Evolutionary conservation across 2,888 invertebrate species (phyloP).

Genomic region (Rhogogaster chlorosoma): DNA sequence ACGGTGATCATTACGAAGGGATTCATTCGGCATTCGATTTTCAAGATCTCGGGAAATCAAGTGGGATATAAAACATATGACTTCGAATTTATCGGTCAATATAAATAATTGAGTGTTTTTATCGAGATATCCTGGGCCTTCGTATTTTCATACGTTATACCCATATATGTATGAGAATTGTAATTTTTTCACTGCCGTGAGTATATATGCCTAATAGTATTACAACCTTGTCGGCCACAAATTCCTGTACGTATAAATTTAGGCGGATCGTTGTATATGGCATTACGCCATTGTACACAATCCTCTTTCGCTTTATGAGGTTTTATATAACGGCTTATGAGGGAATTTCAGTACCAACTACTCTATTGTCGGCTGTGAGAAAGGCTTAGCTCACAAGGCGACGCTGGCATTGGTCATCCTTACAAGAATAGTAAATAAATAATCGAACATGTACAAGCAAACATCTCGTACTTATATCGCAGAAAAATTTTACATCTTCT

Average conservation of each 20-base stretch:
- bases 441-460: background rate
- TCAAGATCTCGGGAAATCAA: background rate
- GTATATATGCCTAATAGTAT: background rate
- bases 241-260: background rate
- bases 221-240: background rate
- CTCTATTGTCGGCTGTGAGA: constrained; percentile 25
- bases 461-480: background rate
- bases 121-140: background rate
- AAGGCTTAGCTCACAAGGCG: background rate
- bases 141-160: background rate
- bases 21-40: background rate
- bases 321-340: constrained; percentile 29
- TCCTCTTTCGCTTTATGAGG: constrained; percentile 19
- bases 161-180: background rate
- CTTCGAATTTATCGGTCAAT: background rate
- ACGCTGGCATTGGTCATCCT: background rate
- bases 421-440: background rate
- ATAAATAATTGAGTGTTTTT: background rate
- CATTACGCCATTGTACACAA: constrained; percentile 19
- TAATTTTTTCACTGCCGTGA: background rate
- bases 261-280: constrained; percentile 29
- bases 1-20: background rate
- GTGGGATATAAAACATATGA: background rate
- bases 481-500: background rate
- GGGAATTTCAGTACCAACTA: constrained; percentile 16